A percentile compares a stretch with the other conserved stretches of the same genome.
Conservation (phyloP, 2,113 vertebrate species). For the Platysternon megacephalum region DNA sequence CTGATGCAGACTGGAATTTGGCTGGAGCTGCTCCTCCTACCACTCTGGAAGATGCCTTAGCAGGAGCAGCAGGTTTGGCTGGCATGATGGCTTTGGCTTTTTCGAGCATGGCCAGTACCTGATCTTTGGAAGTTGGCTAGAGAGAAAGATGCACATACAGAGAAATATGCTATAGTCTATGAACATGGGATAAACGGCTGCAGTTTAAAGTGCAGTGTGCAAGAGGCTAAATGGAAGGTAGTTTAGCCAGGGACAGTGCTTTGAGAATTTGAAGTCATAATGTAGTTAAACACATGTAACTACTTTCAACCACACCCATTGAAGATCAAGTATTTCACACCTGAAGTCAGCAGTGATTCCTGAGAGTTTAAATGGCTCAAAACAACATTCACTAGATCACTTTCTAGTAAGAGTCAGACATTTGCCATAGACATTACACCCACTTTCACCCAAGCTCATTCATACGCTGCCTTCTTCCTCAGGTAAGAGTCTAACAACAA, state of each 20-base stretch:
- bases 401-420: neutral
- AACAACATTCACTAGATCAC: neutral
- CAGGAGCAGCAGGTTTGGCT: slow-evolving; percentile 87
- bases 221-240: neutral
- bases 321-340: neutral
- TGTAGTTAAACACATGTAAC: neutral
- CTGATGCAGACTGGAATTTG: slow-evolving; percentile 82
- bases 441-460: neutral
- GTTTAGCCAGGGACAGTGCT: neutral
- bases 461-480: neutral
- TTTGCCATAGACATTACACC: neutral
- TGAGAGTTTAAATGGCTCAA: neutral
- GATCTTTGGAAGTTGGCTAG: slow-evolving; percentile 96
- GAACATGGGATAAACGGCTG: neutral
- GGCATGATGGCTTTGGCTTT: slow-evolving; percentile 95
- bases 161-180: neutral
- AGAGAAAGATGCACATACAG: neutral
- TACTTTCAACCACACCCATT: neutral
- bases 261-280: neutral
- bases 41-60: slow-evolving; percentile 80
- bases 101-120: slow-evolving; percentile 92
- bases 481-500: neutral
- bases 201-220: neutral
- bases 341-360: neutral
- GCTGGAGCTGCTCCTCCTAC: slow-evolving; percentile 73